Percentiles rank a stretch among this genome's conserved stretches.
Conservation (phyloP, 2,113 vertebrate genomes). For the Microcebus lehilahytsara region DNA sequence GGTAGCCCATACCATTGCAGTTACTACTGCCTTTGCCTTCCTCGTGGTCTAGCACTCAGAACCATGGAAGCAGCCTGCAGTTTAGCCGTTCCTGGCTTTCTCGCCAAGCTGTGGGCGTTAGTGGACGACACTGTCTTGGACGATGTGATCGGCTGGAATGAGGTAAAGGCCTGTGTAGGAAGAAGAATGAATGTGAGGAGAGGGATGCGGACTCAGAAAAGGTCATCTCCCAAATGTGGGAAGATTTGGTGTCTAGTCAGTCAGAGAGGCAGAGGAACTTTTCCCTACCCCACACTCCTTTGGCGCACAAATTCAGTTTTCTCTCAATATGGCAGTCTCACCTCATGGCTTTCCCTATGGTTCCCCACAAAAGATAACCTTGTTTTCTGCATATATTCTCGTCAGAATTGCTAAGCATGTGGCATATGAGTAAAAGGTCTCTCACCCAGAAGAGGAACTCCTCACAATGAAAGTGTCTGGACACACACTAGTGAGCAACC, state of each 20-base stretch:
- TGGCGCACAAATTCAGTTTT: neutral
- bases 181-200: neutral
- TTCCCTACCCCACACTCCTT: neutral
- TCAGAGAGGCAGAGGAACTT: neutral
- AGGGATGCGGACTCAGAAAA: neutral
- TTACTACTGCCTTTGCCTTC: neutral
- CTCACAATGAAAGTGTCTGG: no score
- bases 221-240: neutral
- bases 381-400: neutral
- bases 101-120: neutral
- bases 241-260: neutral
- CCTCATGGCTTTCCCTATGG: neutral
- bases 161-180: neutral
- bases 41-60: accelerated
- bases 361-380: neutral
- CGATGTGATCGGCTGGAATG: neutral
- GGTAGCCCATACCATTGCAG: no score
- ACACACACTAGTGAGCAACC: neutral
- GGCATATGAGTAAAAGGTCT: neutral
- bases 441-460: neutral
- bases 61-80: neutral
- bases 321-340: neutral
- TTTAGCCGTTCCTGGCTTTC: neutral
- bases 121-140: neutral
- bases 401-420: neutral